phyloP scores from a whole-genome alignment of 2,888 invertebrate species.

The Perizoma affinitatum region DNA sequence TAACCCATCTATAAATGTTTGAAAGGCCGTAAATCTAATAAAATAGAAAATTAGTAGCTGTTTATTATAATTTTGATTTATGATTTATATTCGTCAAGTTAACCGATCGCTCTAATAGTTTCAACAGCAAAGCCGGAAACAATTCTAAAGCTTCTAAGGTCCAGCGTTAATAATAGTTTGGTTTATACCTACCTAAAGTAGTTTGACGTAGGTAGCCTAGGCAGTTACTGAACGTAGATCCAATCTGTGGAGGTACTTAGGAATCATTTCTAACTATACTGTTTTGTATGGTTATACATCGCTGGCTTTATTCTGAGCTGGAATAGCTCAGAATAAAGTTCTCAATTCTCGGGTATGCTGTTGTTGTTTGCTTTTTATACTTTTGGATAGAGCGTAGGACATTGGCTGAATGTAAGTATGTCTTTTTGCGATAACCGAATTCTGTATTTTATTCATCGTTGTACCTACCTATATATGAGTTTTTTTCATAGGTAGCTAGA shows the following conservation, averaged over 20 bases:
- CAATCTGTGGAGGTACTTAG: conserved; percentile 25
- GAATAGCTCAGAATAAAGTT: no score
- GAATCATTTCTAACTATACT: not conserved
- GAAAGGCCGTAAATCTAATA: conserved; percentile 27
- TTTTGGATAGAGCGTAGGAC: no score
- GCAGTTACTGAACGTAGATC: conserved; percentile 42
- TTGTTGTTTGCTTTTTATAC: no score
- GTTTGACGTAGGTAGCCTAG: conserved; percentile 51
- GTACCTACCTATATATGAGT: conserved; percentile 10
- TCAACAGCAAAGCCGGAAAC: conserved; percentile 44
- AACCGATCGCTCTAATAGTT: conserved; percentile 33
- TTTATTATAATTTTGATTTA: conserved; percentile 20
- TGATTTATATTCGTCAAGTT: conserved; percentile 14
- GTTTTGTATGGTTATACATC: conserved; percentile 28
- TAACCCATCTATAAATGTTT: conserved; percentile 11
- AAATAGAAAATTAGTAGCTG: conserved; percentile 31
- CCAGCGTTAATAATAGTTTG: conserved; percentile 37
- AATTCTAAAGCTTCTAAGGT: conserved; percentile 33
- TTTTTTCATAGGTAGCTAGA: conserved; percentile 33
- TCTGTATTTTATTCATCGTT: conserved; percentile 31
- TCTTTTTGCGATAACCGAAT: conserved; percentile 10
- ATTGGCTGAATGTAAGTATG: no score
- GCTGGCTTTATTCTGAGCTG: conserved; percentile 19
- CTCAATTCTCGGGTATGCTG: no score
- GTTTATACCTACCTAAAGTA: conserved; percentile 49